Base-by-base conservation (phyloP, 2,888 invertebrate genomes). In the Schizotus pectinicornis region DNA sequence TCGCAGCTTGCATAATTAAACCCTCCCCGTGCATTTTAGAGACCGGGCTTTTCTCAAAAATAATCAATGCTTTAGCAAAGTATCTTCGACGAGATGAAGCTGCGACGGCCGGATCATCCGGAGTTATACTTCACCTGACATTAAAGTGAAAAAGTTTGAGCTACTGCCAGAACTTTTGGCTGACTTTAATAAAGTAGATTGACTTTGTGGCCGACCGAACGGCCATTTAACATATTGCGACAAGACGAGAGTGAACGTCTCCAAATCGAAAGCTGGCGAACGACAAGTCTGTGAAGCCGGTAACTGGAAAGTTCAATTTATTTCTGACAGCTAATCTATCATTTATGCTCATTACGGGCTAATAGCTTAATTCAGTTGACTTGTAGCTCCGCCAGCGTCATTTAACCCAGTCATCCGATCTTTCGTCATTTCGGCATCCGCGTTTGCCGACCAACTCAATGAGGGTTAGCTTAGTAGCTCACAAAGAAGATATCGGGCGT, bases 311-410 rank as follows among this genome's bases (percentile, higher is more conserved):
- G 62, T 65, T 70, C 67, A 69, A 69, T 67, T 59, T 62, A 65
- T 61, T 67, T 64, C 63, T 67, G 72, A 71, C 71, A 70, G 67
- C 64, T 62, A 58, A 72, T 72, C 71, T 69, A 72, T 72, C 72
- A 71, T 62, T 63, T 63, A 61, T 61, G 59, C 64, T 71, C 64
- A 70, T 72, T 70, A 72, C 55, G 55, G 55, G 61, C 67, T 68
- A 67, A 70, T 70, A 58, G 65, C 65, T 67, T 69, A 68, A 71
- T 46, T 53, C 46, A 46, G 37, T 53, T 53, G 36, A 37, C 32
- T 36, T 47, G 36, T 47, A 36, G 32, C 32, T 45, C 33, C 7
- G 22, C 22, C 22, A 22, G 22, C 5, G 22, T 22, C 22, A 22
- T 22, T 22, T 22, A 22, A 22, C 5, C 22, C 22, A 22, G 22